phyloP scores from a whole-genome alignment of 2,113 vertebrate species.

The Hypanus sabinus region DNA sequence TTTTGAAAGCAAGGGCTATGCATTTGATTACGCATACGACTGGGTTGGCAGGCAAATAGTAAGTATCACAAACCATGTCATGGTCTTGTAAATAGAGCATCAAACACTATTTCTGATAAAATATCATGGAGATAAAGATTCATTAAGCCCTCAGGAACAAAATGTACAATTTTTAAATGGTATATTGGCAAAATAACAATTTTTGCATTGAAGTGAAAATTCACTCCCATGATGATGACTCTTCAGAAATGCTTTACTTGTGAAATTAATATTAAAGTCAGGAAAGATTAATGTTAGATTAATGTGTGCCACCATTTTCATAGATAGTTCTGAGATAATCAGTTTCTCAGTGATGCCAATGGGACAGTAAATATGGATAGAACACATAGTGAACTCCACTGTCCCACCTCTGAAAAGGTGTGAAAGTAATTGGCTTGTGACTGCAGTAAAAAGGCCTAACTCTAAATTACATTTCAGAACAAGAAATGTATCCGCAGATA shows the following conservation, averaged over 20 bases:
- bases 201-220: background rate
- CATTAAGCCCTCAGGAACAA: background rate
- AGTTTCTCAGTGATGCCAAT: background rate
- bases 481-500: no score
- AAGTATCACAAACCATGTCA: slow-evolving; percentile 52
- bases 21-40: slow-evolving; percentile 93
- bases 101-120: background rate
- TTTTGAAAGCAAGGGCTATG: slow-evolving; percentile 93
- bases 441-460: no score
- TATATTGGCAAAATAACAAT: background rate
- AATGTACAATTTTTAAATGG: background rate
- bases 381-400: background rate
- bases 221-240: background rate
- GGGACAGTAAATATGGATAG: background rate
- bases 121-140: background rate
- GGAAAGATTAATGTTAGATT: no score
- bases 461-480: no score
- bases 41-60: slow-evolving; percentile 97
- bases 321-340: background rate
- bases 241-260: background rate
- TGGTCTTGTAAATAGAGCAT: background rate
- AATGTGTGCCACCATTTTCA: background rate
- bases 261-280: no score
- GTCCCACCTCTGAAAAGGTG: background rate
- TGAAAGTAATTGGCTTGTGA: no score